Conservation (phyloP, 2,113 vertebrate species). For the Plecotus auritus region DNA sequence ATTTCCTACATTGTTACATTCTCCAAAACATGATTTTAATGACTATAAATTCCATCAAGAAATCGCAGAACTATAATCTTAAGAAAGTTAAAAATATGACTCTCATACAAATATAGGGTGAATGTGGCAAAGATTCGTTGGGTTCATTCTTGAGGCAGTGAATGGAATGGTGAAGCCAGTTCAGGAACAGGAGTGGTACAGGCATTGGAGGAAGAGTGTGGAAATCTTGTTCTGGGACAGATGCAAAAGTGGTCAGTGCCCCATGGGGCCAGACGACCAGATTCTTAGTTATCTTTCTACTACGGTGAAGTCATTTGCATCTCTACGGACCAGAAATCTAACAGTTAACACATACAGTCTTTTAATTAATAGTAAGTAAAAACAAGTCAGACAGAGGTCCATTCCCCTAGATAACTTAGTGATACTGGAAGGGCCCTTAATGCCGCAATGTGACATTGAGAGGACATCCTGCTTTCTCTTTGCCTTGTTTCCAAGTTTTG, state of each 20-base stretch:
- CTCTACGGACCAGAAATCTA: background rate
- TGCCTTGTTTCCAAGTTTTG: background rate
- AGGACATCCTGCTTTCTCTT: background rate
- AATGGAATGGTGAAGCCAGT: background rate
- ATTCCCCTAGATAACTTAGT: background rate
- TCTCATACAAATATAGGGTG: background rate
- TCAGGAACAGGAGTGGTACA: background rate
- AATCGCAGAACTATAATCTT: background rate
- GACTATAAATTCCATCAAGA: constrained; percentile 1
- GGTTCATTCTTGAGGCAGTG: background rate
- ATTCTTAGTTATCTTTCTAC: background rate
- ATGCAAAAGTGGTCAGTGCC: background rate
- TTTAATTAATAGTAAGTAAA: background rate
- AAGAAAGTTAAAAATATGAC: background rate
- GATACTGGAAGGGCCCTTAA: background rate
- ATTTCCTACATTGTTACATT: background rate
- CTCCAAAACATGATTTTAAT: background rate
- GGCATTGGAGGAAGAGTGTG: background rate
- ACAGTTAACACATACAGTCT: background rate
- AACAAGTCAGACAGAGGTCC: background rate
- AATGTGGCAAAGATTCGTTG: background rate
- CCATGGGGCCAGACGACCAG: background rate
- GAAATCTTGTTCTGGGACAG: background rate
- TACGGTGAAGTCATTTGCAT: background rate
- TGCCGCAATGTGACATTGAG: background rate